Evolutionary conservation across 2,113 vertebrate species (phyloP).

Genomic region (human): GRCh38 chr2:127317501-127318000

Average conservation of each 20-base stretch:
- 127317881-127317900: not conserved
- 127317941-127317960: not conserved
- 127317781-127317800: not conserved
- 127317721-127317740: constrained; percentile 99
- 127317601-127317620: not conserved
- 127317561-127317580: not conserved
- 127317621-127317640: constrained; percentile 97
- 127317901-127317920: not conserved
- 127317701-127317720: constrained; percentile 95
- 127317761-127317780: constrained; percentile 80
- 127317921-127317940: not conserved
- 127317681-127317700: constrained; percentile 99
- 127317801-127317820: constrained; percentile 17
- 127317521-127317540: not conserved
- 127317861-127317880: not conserved
- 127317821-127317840: not conserved
- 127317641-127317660: constrained; percentile 99
- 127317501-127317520: constrained; percentile 50
- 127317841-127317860: constrained; percentile 48
- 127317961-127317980: constrained; percentile 11
- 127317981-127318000: not conserved
- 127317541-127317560: constrained; percentile 44
- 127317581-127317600: not conserved
- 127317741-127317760: constrained; percentile 98
- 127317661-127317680: constrained; percentile 94